Conservation (phyloP, 2,113 vertebrate species). For the Odocoileus hemionus region DNA sequence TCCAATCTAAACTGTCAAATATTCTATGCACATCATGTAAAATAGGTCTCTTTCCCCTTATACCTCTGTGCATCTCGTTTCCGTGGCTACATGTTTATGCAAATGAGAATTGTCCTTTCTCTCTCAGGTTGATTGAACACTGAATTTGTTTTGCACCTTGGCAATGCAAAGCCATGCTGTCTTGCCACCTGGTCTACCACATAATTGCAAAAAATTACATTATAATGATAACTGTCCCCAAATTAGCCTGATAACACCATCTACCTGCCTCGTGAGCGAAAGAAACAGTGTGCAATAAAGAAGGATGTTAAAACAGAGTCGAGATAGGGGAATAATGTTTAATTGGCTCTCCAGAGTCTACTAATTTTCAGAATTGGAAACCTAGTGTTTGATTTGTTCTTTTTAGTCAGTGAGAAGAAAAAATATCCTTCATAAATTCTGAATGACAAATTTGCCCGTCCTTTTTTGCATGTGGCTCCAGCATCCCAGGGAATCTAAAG, state of each 20-base stretch:
- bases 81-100: conserved; percentile 87
- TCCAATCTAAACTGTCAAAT: conserved; percentile 85
- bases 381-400: conserved; percentile 75
- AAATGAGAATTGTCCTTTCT: conserved; percentile 88
- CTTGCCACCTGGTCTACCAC: conserved; percentile 72
- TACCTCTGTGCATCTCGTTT: conserved; percentile 90
- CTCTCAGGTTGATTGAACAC: conserved; percentile 81
- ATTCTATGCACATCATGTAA: conserved; percentile 92
- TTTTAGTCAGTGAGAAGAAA: conserved; percentile 70
- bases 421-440: conserved; percentile 70
- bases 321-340: conserved; percentile 71
- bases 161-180: conserved; percentile 76
- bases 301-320: conserved; percentile 67
- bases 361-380: conserved; percentile 77
- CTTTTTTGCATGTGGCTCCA: conserved; percentile 63
- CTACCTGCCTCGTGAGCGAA: conserved; percentile 62
- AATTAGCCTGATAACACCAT: conserved; percentile 77
- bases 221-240: conserved; percentile 74
- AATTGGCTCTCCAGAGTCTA: conserved; percentile 77
- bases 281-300: conserved; percentile 64
- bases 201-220: conserved; percentile 80
- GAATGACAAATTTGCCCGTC: conserved; percentile 68
- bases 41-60: conserved; percentile 92
- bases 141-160: conserved; percentile 82
- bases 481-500: conserved; percentile 61